Percentiles rank a stretch among this genome's conserved stretches.
phyloP scores from a whole-genome alignment of 2,113 vertebrate species.

The Seriola rivoliana region DNA sequence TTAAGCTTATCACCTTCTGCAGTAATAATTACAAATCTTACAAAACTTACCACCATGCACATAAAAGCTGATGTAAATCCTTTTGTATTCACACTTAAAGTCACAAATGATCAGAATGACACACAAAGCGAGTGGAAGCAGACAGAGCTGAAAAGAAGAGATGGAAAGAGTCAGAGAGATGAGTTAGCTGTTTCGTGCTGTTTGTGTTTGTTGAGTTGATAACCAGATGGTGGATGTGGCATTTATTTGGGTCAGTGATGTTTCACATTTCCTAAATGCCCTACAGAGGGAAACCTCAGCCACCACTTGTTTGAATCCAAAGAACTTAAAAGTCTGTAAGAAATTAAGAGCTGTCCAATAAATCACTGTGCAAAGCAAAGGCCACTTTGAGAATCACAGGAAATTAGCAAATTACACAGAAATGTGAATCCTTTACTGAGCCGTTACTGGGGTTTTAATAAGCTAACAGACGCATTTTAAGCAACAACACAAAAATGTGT shows the following conservation, averaged over 20 bases:
- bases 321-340: constrained; percentile 11
- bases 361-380: not conserved
- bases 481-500: not conserved
- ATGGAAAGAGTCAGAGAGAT: not conserved
- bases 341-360: not conserved
- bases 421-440: constrained; percentile 1
- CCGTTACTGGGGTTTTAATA: constrained; percentile 2
- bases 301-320: constrained; percentile 9
- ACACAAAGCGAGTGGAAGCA: not conserved
- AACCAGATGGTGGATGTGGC: constrained; percentile 36
- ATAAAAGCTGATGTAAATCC: not conserved
- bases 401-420: constrained; percentile 11
- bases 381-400: not conserved
- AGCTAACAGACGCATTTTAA: not conserved
- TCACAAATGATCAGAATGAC: not conserved
- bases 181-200: not conserved
- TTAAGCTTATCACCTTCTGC: not conserved
- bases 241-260: constrained; percentile 28
- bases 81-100: too few relatives aligned
- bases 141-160: not conserved
- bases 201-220: not conserved
- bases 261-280: constrained; percentile 32
- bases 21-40: not conserved
- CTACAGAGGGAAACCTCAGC: constrained; percentile 21
- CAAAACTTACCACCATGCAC: not conserved